Evolutionary conservation across 1,140 invertebrate genomes (phyloP), one percentile per base, ranked within the genome.

Genomic region (Achroia grisella): DNA sequence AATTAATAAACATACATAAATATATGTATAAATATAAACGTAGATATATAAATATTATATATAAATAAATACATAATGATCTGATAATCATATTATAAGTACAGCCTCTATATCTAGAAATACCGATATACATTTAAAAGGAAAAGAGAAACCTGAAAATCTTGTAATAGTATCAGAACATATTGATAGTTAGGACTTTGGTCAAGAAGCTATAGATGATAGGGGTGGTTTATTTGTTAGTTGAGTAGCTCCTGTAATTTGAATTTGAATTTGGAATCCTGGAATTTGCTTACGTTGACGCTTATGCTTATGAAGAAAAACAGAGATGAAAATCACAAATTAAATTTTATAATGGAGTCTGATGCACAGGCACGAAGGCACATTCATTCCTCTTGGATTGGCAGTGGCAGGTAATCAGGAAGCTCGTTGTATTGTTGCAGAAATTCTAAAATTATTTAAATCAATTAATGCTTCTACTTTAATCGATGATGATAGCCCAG

Each of bases 161-260:
- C 67, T 92, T 10, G 94, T 97, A 0, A 87, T 95, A 8, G 88
- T 97, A 6, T 94, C 93, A 9, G 95, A 94, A 23, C 95, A 97
- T 70, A 88, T 96, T 12, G 95, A 97, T 67, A 94, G 92, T 62
- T 97, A 95, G 95, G 95, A 96, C 68, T 93, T 96, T 12, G 94
- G 94, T 8, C 88, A 92, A 70, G 95, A 95, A 9, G 94, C 94
- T 0, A 93, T 96, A 92, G 95, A 97, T 72, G 94, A 96, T 71
- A 95, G 93, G 36, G 93, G 91, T 57, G 95, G 95, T 31, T 88
- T 91, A 30, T 93, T 96, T 54, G 91, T 95, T 43, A 93, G 93
- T 2, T 95, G 93, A 92, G 90, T 90, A 41, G 90, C 91, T 31
- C 85, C 94, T 8, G 88, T 89, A 4, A 77, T 94, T 23, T 66